Conservation (phyloP, 2,888 invertebrate genomes). For the Chrysopilus asiliformis region DNA sequence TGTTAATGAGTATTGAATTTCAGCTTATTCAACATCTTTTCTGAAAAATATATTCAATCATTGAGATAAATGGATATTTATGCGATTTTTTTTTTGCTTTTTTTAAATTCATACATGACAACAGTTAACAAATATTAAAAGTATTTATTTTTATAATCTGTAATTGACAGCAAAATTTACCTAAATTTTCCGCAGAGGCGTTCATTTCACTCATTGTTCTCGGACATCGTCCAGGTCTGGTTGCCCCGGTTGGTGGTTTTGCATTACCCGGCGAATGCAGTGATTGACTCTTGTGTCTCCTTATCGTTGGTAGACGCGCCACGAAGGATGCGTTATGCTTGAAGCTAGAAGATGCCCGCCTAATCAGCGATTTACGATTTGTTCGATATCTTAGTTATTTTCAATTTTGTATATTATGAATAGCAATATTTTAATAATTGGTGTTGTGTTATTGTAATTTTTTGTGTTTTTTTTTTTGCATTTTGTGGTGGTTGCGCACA, state of each 20-base stretch:
- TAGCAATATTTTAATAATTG: slow-evolving; percentile 5
- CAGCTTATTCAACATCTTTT: slow-evolving; percentile 11
- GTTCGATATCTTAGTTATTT: slow-evolving; percentile 22
- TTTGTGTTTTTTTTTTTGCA: slow-evolving; percentile 5
- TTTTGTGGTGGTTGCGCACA: no score
- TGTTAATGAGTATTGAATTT: slow-evolving; percentile 4
- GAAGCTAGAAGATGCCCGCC: slow-evolving; percentile 69
- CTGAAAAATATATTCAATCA: slow-evolving; percentile 8
- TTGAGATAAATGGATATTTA: no score
- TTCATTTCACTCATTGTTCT: slow-evolving; percentile 56
- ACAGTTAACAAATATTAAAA: slow-evolving; percentile 28
- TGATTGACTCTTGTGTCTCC: slow-evolving; percentile 65
- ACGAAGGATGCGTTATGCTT: slow-evolving; percentile 91
- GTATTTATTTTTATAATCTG: slow-evolving; percentile 9
- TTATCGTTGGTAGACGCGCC: slow-evolving; percentile 76
- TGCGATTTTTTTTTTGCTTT: slow-evolving; percentile 14
- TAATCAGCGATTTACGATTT: slow-evolving; percentile 34
- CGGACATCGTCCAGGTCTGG: slow-evolving; percentile 39
- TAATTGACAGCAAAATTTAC: slow-evolving; percentile 37
- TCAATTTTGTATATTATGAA: slow-evolving; percentile 9
- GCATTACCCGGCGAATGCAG: slow-evolving; percentile 53
- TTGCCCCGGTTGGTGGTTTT: slow-evolving; percentile 24
- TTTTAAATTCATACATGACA: slow-evolving; percentile 33
- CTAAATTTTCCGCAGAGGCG: slow-evolving; percentile 61
- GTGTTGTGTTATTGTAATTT: slow-evolving; percentile 3